Conservation (phyloP, 2,888 invertebrate genomes). For the Noctua fimbriata region DNA sequence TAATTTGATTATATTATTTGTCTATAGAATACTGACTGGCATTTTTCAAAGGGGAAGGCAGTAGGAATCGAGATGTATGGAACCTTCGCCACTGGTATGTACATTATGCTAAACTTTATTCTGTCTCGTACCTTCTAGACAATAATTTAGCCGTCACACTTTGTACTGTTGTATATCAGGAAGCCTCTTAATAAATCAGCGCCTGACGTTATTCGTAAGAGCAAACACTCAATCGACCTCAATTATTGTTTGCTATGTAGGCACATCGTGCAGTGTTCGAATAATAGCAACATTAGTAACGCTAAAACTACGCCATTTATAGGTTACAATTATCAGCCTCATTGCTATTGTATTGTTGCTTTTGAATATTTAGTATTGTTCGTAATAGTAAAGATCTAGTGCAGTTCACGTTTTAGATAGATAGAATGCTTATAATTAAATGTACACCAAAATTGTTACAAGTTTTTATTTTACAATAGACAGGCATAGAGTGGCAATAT, state of each 20-base stretch:
- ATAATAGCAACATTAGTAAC: not conserved
- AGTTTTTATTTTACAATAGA: not conserved
- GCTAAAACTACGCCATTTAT: constrained; percentile 26
- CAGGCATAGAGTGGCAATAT: too few species aligned
- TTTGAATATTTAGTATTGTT: constrained; percentile 7
- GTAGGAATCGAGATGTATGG: too few species aligned
- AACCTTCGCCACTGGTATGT: too few species aligned
- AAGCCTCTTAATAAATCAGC: constrained; percentile 45
- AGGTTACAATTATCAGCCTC: constrained; percentile 14
- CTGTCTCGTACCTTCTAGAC: not conserved
- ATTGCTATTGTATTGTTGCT: constrained; percentile 12
- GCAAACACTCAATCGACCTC: constrained; percentile 48
- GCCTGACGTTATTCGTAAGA: constrained; percentile 40
- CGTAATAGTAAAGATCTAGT: not conserved
- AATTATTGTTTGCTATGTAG: constrained; percentile 35
- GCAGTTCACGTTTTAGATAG: not conserved
- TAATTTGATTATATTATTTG: too few species aligned
- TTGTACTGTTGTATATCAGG: constrained; percentile 17
- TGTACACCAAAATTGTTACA: not conserved
- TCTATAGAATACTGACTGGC: too few species aligned
- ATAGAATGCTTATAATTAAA: not conserved
- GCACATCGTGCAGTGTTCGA: constrained; percentile 19
- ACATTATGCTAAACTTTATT: not conserved
- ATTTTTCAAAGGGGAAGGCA: too few species aligned
- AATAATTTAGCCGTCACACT: not conserved